These are phyloP conservation scores for Ficedula albicollis DNA, from an alignment of 2,797 vertebrate genomes.

Conservation along the genomic window DNA sequence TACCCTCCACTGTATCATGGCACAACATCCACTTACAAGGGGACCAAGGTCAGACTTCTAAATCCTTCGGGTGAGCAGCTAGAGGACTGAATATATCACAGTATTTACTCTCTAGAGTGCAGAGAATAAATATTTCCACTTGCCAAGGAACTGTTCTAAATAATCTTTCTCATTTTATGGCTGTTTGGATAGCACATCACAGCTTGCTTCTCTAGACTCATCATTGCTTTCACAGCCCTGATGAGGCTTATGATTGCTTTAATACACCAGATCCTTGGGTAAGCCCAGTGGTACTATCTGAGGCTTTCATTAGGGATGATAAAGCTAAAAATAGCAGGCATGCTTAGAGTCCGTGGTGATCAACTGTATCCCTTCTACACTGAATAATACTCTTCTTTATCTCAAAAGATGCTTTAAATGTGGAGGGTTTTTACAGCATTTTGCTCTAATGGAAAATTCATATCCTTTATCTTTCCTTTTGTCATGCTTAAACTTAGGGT, in stretches of 20 bases:
- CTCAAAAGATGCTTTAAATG: neutral
- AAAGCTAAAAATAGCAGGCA: constrained; percentile 24
- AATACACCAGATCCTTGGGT: constrained; percentile 28
- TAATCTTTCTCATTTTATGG: constrained; percentile 12
- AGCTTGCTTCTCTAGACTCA: constrained; percentile 33
- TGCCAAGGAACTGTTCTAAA: constrained; percentile 6
- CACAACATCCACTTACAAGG: neutral
- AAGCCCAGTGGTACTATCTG: constrained; percentile 25
- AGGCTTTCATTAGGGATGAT: constrained; percentile 30
- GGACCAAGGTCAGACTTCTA: neutral
- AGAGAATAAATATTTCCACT: neutral
- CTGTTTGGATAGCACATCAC: constrained; percentile 21
- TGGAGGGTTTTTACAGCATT: neutral
- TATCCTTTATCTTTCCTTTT: constrained; percentile 10
- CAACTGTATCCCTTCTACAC: neutral
- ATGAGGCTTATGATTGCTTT: constrained; percentile 43
- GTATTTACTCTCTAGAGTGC: neutral
- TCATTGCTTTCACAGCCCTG: constrained; percentile 25
- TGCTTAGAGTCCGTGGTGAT: neutral
- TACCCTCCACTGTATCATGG: neutral
- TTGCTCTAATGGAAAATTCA: neutral
- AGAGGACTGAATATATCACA: neutral
- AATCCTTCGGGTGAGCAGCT: neutral
- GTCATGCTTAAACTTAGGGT: constrained; percentile 1
- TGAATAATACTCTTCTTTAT: constrained; percentile 4